phyloP scores from a whole-genome alignment of 2,113 vertebrate genomes.

The Furnarius figulus region DNA sequence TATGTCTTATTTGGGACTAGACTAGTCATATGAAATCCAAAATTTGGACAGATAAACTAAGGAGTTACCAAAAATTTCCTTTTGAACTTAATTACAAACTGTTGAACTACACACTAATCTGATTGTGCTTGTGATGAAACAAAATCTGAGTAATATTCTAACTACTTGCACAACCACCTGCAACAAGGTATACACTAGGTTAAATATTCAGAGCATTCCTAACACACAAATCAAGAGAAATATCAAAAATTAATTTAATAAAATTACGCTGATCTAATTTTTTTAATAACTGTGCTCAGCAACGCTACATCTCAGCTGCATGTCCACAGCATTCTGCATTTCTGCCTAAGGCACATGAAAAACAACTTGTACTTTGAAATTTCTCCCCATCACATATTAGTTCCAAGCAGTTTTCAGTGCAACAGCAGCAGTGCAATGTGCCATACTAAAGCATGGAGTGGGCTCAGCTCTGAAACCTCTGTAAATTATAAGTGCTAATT shows the following conservation, averaged over 20 bases:
- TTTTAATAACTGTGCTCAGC: background rate
- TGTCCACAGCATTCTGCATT: background rate
- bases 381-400: background rate
- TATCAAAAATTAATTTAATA: background rate
- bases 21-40: background rate
- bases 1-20: background rate
- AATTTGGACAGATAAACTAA: background rate
- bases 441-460: background rate
- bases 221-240: background rate
- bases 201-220: background rate
- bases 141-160: fast-evolving
- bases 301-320: background rate
- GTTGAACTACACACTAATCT: background rate
- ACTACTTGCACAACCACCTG: background rate
- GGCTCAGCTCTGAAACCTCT: background rate
- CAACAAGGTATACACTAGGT: background rate
- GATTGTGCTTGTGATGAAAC: background rate
- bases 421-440: background rate
- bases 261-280: background rate
- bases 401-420: background rate
- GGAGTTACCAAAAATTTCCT: background rate
- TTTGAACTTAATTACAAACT: background rate
- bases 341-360: background rate
- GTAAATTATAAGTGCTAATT: background rate
- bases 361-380: background rate